Percentiles rank a stretch among this genome's conserved stretches.
Conservation (phyloP, 1,140 invertebrate genomes). For the Steinernema khuongi region DNA sequence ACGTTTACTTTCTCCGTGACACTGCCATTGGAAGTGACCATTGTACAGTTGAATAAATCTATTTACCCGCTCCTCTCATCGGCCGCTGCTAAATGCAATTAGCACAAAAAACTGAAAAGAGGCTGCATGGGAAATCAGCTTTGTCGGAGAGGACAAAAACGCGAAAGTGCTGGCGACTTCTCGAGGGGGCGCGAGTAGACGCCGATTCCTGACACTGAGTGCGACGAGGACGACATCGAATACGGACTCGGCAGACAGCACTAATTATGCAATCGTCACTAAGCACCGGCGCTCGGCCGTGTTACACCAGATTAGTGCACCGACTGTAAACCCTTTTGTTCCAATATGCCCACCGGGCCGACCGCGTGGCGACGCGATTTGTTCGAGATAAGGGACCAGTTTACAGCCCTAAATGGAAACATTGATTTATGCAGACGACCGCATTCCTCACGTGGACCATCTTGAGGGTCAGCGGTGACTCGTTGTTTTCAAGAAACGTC, state of each 20-base stretch:
- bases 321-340: constrained; percentile 15
- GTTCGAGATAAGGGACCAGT: constrained; percentile 6
- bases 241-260: neutral
- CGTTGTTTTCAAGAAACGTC: too few relatives aligned
- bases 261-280: constrained; percentile 7
- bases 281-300: neutral
- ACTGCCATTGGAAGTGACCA: neutral
- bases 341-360: constrained; percentile 3
- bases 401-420: constrained; percentile 10
- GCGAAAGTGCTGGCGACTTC: neutral
- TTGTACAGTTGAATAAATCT: neutral
- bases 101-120: neutral
- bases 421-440: constrained; percentile 17
- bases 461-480: too few relatives aligned
- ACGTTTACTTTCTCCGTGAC: neutral
- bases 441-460: too few relatives aligned
- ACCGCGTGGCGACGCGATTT: neutral
- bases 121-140: neutral
- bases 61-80: neutral
- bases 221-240: too few relatives aligned
- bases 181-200: too few relatives aligned
- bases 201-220: neutral
- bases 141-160: neutral
- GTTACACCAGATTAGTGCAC: constrained; percentile 6
- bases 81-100: neutral